These are phyloP conservation scores for Scrobipalpa atriplicella DNA, from an alignment of 2,888 invertebrate genomes.

Conservation along the genomic window DNA sequence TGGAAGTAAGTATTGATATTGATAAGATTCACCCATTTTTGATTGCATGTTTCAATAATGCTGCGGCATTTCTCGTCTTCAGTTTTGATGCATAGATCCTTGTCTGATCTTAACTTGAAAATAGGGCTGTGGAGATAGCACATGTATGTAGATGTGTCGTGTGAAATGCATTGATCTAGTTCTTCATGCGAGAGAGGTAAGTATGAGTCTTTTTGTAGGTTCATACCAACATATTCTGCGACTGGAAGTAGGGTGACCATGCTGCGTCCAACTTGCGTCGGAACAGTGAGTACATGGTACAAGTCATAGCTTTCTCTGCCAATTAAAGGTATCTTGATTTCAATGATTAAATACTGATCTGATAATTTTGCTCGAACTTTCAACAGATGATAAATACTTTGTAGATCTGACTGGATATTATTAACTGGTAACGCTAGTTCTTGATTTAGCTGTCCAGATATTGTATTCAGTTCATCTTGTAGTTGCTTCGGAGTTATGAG, in stretches of 20 bases:
- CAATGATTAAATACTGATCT: conserved; percentile 24
- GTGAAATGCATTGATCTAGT: neutral
- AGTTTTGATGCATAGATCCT: neutral
- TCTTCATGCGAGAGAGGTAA: neutral
- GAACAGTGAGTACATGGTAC: neutral
- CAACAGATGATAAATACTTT: conserved; percentile 33
- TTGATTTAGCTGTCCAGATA: conserved; percentile 30
- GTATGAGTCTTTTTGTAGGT: conserved; percentile 1
- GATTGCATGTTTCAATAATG: neutral
- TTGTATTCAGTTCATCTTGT: conserved; percentile 30
- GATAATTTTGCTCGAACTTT: conserved; percentile 29
- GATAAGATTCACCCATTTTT: conserved; percentile 4
- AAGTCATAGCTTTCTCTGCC: conserved; percentile 12
- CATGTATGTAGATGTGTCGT: conserved; percentile 3
- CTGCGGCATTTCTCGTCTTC: neutral
- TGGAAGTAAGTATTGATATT: conserved; percentile 1
- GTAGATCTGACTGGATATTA: conserved; percentile 30
- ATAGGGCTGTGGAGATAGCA: neutral
- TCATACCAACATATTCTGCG: neutral
- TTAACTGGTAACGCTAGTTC: conserved; percentile 33
- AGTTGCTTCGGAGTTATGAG: conserved; percentile 35
- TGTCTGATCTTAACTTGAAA: neutral
- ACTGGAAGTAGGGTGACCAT: neutral
- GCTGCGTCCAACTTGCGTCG: neutral
- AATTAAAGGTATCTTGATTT: conserved; percentile 28